phyloP scores from a whole-genome alignment of 2,797 vertebrate genomes.

The Sparidentex hasta region DNA sequence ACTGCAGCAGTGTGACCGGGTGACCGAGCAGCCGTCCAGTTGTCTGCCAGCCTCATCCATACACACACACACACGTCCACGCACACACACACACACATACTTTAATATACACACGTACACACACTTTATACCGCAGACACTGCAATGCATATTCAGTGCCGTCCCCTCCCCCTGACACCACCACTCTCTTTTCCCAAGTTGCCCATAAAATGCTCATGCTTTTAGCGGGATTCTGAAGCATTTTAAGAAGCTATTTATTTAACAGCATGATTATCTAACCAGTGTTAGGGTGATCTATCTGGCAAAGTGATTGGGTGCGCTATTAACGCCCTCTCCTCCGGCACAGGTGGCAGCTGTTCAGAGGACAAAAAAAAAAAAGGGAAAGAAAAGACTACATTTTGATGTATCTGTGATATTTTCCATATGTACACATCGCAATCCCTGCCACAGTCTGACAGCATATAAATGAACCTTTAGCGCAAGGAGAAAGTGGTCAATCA shows the following conservation, averaged over 20 bases:
- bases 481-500: slow-evolving; percentile 60
- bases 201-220: slow-evolving; percentile 65
- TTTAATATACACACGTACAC: slow-evolving; percentile 16
- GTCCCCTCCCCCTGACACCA: slow-evolving; percentile 37
- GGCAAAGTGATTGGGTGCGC: slow-evolving; percentile 54
- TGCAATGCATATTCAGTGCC: slow-evolving; percentile 56
- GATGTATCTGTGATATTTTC: slow-evolving; percentile 45
- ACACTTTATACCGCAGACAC: slow-evolving; percentile 27
- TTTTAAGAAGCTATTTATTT: slow-evolving; percentile 78
- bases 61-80: slow-evolving; percentile 5
- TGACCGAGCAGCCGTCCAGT: slow-evolving; percentile 67
- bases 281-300: slow-evolving; percentile 53
- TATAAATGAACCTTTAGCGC: slow-evolving; percentile 46
- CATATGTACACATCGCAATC: slow-evolving; percentile 35
- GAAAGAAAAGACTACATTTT: slow-evolving; percentile 11
- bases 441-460: slow-evolving; percentile 37
- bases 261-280: slow-evolving; percentile 74
- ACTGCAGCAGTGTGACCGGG: slow-evolving; percentile 69
- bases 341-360: slow-evolving; percentile 71
- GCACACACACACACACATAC: slow-evolving; percentile 9
- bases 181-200: slow-evolving; percentile 60
- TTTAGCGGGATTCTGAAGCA: slow-evolving; percentile 69
- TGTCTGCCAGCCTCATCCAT: slow-evolving; percentile 44
- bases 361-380: slow-evolving; percentile 28
- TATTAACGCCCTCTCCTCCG: slow-evolving; percentile 60